Evolutionary conservation across 92 coral and sea anemone species (phyloP), one percentile per base, ranked within the genome.

Genomic region (Epizoanthus fatuus): DNA sequence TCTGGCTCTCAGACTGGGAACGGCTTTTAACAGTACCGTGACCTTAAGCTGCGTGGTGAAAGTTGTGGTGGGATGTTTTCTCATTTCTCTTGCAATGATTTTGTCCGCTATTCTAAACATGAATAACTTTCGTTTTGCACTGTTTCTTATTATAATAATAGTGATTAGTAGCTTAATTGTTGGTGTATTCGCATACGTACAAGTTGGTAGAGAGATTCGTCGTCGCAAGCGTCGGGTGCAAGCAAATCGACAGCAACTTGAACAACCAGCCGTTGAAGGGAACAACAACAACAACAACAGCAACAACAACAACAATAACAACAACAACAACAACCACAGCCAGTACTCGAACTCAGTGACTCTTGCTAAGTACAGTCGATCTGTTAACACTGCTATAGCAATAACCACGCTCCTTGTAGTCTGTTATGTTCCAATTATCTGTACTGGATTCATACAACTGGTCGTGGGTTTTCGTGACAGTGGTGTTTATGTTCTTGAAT

Each of bases 1-100:
- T 47, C 53, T 84, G 20, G 88, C 88, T 11, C 29, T 84, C 16
- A 62, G 74, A 17, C 25, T 56, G 9, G 62, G 62, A n/a, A n/a
- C 62, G 4, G 62, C 19, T 56, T 56, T 56, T 13, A 13, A 2
- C n/a, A 56, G 11, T n/a, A 56, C 19, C 62, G 19, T 56, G 19
- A 56, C 62, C 4, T 4, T 56, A 12, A 56, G 17, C 16, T 17
- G 62, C 6, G 16, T n/a, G 9, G 62, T n/a, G 19, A 56, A 56
- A 56, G 62, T 56, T 56, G 62, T 12, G 19, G 19, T 56, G 19
- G 62, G 62, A 13, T 56, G 19, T 56, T 56, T 56, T 56, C 19
- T 13, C 6, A 0, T 56, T 56, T 56, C 62, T 2, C 62, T 56
- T 56, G 4, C 5, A 56, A 3, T 11, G 19, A 0, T n/a, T 13